phyloP scores from a whole-genome alignment of 2,797 vertebrate genomes.

The Oophaga sylvatica region DNA sequence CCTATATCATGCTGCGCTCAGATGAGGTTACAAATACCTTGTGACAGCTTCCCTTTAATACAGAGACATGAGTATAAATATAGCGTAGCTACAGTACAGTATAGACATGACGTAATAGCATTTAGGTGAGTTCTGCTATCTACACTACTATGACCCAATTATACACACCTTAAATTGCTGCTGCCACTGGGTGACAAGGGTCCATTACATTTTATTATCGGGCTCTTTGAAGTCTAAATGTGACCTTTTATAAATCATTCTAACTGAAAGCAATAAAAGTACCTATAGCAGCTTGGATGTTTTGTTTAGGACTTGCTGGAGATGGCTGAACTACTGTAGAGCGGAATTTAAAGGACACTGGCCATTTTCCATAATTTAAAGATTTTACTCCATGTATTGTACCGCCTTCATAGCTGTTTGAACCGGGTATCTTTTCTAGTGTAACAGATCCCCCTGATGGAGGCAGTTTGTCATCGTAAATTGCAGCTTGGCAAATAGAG shows the following conservation, averaged over 20 bases:
- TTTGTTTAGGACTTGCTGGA: background rate
- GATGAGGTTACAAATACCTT: no score
- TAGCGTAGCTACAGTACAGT: no score
- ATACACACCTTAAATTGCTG: no score
- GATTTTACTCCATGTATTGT: slow-evolving; percentile 23
- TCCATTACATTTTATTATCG: no score
- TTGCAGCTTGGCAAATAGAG: slow-evolving; percentile 20
- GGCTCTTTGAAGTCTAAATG: no score
- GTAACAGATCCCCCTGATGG: background rate
- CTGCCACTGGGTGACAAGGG: no score
- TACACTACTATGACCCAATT: no score
- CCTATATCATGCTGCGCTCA: no score
- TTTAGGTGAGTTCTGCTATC: no score
- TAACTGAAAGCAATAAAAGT: background rate
- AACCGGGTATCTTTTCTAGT: background rate
- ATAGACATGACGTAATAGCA: no score
- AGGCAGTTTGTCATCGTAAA: background rate
- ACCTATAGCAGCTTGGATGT: background rate
- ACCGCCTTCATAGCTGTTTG: background rate
- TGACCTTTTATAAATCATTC: background rate
- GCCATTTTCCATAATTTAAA: slow-evolving; percentile 11
- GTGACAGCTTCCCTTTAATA: no score
- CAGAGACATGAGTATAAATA: no score
- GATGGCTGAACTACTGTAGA: background rate
- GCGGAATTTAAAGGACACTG: slow-evolving; percentile 12